Base-by-base conservation (phyloP, 1,140 invertebrate genomes). In the Saccostrea echinata region DNA sequence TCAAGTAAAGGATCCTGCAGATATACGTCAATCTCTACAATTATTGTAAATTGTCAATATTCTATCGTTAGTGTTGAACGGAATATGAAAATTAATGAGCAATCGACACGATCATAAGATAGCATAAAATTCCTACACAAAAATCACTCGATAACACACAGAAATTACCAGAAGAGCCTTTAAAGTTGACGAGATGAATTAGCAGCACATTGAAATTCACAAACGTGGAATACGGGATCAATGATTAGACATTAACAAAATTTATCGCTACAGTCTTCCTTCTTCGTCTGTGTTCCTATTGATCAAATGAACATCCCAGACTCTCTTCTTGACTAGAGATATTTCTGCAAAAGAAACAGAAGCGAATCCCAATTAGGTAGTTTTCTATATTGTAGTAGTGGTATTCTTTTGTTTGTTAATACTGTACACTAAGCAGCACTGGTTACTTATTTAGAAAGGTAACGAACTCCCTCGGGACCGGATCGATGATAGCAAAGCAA, bases 211-310 rank as follows among this genome's bases (percentile, higher is more conserved):
- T 76, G 27, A 76, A 76, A 30, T 76, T 76, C 68, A 30, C 13
- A 76, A 33, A 33, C 68, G 27, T 30, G 13, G 13, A 27, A 76
- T 12, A 21, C 55, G 12, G 68, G 30, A 76, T 76, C 68, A 76
- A 76, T 76, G 68, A 33, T 76, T 76, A 24, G 68, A 76, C 68
- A 33, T 76, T 30, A 30, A 76, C 68, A 11, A 30, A 76, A 76
- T 76, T 76, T 76, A 76, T 76, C 68, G 68, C 24, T 27, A 76
- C 24, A 30, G 24, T 76, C 68, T 76, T 61, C 55, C 18, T 76
- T 27, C 68, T 33, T 27, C 13, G 68, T 3, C n/a, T 30, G 12
- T 11, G 27, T 30, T 76, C 24, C 68, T 76, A 76, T 76, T 76
- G 68, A 76, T 76, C 68, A 76, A 76, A 13, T 33, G 12, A 27